Conservation (phyloP, 92 coral and sea anemone species). For the Palythoa grandis region DNA sequence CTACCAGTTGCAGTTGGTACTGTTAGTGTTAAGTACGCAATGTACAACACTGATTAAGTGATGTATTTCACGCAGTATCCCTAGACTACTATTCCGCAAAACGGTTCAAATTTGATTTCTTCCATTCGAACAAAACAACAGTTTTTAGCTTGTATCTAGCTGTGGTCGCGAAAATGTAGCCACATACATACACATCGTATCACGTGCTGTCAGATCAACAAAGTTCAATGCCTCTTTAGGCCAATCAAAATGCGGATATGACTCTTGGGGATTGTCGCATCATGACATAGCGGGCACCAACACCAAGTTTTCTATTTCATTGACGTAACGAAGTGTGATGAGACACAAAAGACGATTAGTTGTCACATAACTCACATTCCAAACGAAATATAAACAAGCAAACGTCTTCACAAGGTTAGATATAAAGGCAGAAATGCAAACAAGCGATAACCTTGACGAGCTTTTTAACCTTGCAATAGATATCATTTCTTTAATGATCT, state of each 20-base stretch:
- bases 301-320: neutral
- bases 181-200: neutral
- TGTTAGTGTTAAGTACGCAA: neutral
- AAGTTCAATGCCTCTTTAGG: neutral
- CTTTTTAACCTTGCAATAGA: neutral
- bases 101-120: neutral
- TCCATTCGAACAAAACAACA: constrained; percentile 31
- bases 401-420: neutral
- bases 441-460: constrained; percentile 14
- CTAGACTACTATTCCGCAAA: neutral
- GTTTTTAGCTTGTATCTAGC: no score
- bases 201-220: neutral
- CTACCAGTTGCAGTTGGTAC: no score
- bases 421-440: neutral
- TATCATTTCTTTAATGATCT: no score
- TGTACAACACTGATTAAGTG: neutral
- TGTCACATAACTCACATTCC: neutral
- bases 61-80: neutral
- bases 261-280: neutral
- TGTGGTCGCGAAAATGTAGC: constrained; percentile 1
- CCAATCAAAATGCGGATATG: constrained; percentile 12
- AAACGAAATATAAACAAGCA: neutral
- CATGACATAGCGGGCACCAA: neutral
- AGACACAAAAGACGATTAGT: neutral
- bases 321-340: neutral